These are phyloP conservation scores for Drosophila mayri DNA, from an alignment of 1,140 invertebrate species.

Conservation along the genomic window DNA sequence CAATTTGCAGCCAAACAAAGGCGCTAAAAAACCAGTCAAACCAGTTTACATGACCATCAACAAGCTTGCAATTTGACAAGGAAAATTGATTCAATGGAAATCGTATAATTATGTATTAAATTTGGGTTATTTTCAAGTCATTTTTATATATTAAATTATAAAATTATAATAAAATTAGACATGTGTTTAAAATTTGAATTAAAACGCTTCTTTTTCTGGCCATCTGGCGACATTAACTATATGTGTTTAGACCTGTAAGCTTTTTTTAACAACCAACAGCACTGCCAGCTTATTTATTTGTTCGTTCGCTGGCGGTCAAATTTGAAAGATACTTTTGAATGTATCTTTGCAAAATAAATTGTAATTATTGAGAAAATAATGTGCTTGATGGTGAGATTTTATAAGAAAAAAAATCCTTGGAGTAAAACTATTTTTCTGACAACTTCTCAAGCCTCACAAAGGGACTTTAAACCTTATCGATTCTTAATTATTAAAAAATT, in stretches of 20 bases:
- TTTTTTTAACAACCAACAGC: neutral
- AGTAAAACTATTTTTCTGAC: neutral
- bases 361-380: too few species aligned
- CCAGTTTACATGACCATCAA: conserved; percentile 38
- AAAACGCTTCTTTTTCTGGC: neutral
- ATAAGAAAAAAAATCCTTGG: neutral
- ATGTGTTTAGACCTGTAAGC: neutral
- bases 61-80: neutral
- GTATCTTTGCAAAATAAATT: neutral
- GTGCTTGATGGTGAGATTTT: neutral
- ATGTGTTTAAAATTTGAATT: conserved; percentile 1
- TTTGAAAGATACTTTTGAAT: neutral
- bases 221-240: conserved; percentile 8
- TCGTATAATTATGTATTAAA: neutral
- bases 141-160: too few species aligned
- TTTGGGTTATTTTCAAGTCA: neutral
- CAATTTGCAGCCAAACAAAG: conserved; percentile 30
- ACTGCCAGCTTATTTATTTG: conserved; percentile 7
- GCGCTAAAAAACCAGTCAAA: conserved; percentile 49
- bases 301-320: neutral
- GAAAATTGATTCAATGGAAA: neutral
- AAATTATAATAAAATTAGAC: too few species aligned
- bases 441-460: too few species aligned
- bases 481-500: too few species aligned
- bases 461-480: too few species aligned